phyloP scores from a whole-genome alignment of 2,113 vertebrate genomes.

The Patagioenas fasciata region DNA sequence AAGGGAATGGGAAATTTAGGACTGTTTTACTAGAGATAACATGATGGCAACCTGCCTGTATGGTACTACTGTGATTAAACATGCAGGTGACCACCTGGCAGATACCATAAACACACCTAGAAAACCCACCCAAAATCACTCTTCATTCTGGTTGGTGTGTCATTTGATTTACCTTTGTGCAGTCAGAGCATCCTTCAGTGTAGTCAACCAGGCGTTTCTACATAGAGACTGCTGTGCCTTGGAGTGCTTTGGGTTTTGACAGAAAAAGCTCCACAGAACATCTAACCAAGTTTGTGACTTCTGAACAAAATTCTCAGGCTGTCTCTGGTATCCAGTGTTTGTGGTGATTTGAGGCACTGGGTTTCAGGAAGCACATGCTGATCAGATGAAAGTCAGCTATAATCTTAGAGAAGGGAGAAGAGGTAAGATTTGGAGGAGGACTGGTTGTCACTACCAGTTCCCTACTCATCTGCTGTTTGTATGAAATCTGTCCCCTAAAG shows the following conservation, averaged over 20 bases:
- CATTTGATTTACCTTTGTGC: rapidly evolving
- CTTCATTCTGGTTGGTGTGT: background rate
- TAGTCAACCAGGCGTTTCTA: background rate
- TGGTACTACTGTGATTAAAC: background rate
- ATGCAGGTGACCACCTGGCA: background rate
- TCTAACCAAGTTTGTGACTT: background rate
- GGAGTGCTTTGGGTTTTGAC: background rate
- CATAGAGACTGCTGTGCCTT: background rate
- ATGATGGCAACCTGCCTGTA: background rate
- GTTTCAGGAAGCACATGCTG: background rate
- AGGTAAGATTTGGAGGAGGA: background rate
- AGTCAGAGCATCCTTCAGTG: background rate
- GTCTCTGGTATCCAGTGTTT: background rate
- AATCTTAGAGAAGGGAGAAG: background rate
- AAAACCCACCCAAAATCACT: background rate
- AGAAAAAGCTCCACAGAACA: background rate
- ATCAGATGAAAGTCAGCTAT: background rate
- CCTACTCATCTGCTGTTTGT: background rate
- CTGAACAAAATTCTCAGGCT: background rate
- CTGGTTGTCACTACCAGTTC: background rate
- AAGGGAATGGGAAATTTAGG: background rate
- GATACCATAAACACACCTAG: background rate
- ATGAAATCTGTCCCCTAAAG: background rate
- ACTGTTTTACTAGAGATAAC: background rate
- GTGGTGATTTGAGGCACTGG: background rate